Base-by-base conservation (phyloP, 1,140 invertebrate species). In the Thaumatotibia leucotreta region DNA sequence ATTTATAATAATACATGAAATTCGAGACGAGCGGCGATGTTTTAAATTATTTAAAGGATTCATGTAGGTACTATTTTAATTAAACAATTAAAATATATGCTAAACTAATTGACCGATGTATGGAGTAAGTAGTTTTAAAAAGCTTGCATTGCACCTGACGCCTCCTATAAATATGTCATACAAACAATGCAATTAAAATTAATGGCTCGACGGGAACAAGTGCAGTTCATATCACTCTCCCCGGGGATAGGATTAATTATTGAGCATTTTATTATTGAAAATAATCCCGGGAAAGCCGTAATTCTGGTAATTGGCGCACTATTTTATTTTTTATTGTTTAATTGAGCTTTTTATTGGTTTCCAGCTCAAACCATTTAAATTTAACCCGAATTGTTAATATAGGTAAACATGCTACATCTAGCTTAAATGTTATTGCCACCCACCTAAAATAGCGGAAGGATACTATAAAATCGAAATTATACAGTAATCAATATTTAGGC, bases 121-220 rank as follows among this genome's bases (percentile, higher is more conserved):
- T 45, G 39, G n/a, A n/a, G n/a, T n/a, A 45, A 45, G 17, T 17
- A 6, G 33, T 0, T 35, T 45, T 45, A 45, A 14, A 58, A 27
- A 58, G 52, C 23, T n/a, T 31, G 11, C 52, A 14, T 58, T 58
- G 24, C 52, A 58, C 52, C 52, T 58, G 52, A 45, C 24, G 27
- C 23, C 52, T 27, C 52, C 23, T 27, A 58, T 58, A 58, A 58
- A 58, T n/a, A 58, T 58, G 52, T 58, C 52, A 58, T 58, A 58
- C 52, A 58, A 24, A 58, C 52, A 58, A 58, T 14, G 24, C 24
- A 58, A 58, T 58, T 58, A 58, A 58, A 58, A 58, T 58, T 58
- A 58, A 58, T 58, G 23, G 52, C 23, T 27, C 23, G 23, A 23
- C 24, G 52, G 52, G 52, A 27, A 58, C 39, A 20, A 45, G 39